These are phyloP conservation scores for Rachycentron canadum DNA, from an alignment of 2,797 vertebrate species.

Conservation along the genomic window DNA sequence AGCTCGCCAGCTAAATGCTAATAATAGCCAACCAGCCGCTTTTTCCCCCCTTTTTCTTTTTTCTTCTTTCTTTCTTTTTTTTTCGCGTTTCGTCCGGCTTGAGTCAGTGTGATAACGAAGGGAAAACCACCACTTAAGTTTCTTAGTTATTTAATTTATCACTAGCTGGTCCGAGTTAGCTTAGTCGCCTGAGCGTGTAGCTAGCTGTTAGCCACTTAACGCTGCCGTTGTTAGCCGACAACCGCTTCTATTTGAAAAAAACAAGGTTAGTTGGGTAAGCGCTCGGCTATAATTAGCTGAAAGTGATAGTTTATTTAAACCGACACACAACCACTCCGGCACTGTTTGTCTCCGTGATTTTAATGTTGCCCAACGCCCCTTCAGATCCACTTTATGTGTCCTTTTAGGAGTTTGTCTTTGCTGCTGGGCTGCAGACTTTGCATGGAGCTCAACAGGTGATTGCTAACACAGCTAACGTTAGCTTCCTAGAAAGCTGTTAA, in stretches of 20 bases:
- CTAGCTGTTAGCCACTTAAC: conserved; percentile 58
- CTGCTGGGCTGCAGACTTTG: conserved; percentile 33
- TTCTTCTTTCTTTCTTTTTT: too few species aligned
- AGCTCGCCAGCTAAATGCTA: conserved; percentile 70
- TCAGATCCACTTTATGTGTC: background rate
- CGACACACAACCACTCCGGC: background rate
- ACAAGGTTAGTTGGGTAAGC: conserved; percentile 31
- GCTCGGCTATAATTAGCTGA: conserved; percentile 32
- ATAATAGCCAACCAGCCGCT: background rate
- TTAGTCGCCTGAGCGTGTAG: background rate
- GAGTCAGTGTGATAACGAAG: background rate
- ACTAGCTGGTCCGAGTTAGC: background rate
- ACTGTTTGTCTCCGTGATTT: background rate
- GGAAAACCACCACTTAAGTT: too few species aligned
- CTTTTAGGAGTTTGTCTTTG: conserved; percentile 2
- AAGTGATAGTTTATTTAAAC: background rate
- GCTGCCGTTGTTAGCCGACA: conserved; percentile 65
- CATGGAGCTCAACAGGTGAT: conserved; percentile 77
- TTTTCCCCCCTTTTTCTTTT: rapidly evolving
- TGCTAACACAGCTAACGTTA: conserved; percentile 55
- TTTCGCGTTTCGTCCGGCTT: background rate
- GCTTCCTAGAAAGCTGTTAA: conserved; percentile 32
- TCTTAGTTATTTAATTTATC: rapidly evolving
- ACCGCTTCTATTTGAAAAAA: conserved; percentile 52
- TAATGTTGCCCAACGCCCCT: background rate